These are phyloP conservation scores for Sabatieria punctata DNA, from an alignment of 2,888 invertebrate genomes.

Conservation along the genomic window DNA sequence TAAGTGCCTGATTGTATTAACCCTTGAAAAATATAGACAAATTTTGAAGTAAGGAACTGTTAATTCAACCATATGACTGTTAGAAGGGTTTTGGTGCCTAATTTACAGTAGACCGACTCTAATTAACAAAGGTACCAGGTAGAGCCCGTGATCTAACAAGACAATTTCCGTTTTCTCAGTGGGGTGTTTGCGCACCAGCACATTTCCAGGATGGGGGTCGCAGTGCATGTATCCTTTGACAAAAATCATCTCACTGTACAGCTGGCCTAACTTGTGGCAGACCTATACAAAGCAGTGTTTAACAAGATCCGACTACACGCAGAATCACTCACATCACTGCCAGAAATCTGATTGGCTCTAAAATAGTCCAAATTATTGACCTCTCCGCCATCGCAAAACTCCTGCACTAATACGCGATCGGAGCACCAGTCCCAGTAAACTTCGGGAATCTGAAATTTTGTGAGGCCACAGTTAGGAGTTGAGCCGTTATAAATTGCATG, in stretches of 20 bases:
- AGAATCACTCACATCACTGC: conserved; percentile 38
- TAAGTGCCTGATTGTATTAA: too few relatives aligned
- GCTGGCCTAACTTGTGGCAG: conserved; percentile 61
- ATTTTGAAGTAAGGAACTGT: too few relatives aligned
- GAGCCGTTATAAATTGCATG: too few relatives aligned
- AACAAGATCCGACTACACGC: too few relatives aligned
- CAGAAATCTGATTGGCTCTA: conserved; percentile 43
- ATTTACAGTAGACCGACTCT: too few relatives aligned
- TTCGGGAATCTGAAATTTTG: conserved; percentile 45
- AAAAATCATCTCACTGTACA: conserved; percentile 96
- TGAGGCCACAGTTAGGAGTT: too few relatives aligned
- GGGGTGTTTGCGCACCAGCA: conserved; percentile 46
- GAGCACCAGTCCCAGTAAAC: conserved; percentile 68
- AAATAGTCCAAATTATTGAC: conserved; percentile 78
- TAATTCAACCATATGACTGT: too few relatives aligned
- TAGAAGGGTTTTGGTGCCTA: too few relatives aligned
- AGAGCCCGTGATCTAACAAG: conserved; percentile 85
- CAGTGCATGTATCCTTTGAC: conserved; percentile 81
- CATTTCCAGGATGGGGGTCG: conserved; percentile 95
- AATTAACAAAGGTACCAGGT: conserved; percentile 47
- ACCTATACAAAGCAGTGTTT: conserved; percentile 35
- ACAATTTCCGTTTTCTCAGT: conserved; percentile 49
- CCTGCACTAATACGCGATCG: conserved; percentile 79
- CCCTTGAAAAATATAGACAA: too few relatives aligned
- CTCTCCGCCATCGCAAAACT: conserved; percentile 79